Conservation (phyloP, 2,113 vertebrate genomes). For the Scartelaos histophorus region DNA sequence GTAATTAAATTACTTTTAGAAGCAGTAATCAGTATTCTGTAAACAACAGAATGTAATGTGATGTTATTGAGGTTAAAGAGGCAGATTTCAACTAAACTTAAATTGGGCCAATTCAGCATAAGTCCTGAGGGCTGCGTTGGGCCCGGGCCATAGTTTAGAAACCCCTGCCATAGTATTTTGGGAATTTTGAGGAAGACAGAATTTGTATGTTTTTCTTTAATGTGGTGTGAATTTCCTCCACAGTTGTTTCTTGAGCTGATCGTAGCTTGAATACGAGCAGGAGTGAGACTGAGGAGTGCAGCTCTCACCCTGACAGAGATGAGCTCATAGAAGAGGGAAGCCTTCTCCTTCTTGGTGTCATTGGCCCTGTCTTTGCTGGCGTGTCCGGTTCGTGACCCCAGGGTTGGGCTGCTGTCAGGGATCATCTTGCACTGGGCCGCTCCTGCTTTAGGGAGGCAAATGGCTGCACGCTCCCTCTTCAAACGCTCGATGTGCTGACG, state of each 20-base stretch:
- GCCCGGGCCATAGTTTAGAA: no score
- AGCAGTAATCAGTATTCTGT: no score
- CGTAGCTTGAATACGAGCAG: neutral
- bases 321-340: slow-evolving; percentile 78
- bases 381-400: slow-evolving; percentile 48
- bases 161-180: no score
- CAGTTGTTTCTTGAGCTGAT: neutral
- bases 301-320: slow-evolving; percentile 79
- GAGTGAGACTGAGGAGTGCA: neutral
- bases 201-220: no score
- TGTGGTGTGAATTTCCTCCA: neutral
- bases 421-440: slow-evolving; percentile 44
- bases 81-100: no score
- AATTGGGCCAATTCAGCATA: no score
- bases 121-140: no score
- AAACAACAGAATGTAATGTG: no score
- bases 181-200: no score
- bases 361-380: slow-evolving; percentile 39
- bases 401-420: slow-evolving; percentile 59
- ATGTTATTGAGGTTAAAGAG: no score
- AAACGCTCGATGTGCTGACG: slow-evolving; percentile 72
- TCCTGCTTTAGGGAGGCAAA: slow-evolving; percentile 71
- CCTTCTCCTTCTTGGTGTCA: slow-evolving; percentile 75
- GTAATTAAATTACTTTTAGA: no score
- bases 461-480: slow-evolving; percentile 71